Conservation (phyloP, 30 jellyfish, hydroid and myxozoan species). For the Aurelia coerulea region DNA sequence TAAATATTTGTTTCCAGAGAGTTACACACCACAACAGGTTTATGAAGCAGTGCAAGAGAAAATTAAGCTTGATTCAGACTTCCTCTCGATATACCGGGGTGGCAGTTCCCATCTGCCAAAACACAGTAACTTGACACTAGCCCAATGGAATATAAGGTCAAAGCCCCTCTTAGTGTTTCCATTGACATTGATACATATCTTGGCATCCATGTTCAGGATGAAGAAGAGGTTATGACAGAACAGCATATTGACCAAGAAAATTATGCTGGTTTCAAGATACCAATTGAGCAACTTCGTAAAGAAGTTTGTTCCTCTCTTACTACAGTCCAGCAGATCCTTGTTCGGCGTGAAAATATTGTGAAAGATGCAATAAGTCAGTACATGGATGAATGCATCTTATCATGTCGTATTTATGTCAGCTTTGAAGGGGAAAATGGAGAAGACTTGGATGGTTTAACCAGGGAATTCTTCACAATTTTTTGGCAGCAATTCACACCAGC, state of each 20-base stretch:
- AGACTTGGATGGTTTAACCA: conserved; percentile 9
- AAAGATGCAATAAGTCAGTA: neutral
- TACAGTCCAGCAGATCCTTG: neutral
- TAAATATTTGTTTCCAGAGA: neutral
- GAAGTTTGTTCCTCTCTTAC: neutral
- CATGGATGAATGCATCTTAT: neutral
- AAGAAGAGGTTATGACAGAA: neutral
- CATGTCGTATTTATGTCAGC: neutral
- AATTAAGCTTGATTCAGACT: neutral
- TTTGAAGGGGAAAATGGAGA: conserved; percentile 13
- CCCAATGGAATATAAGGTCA: neutral
- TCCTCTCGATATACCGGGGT: neutral
- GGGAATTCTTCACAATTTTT: conserved; percentile 4
- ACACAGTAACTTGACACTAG: neutral
- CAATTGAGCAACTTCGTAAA: neutral
- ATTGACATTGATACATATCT: neutral
- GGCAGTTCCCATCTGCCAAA: neutral
- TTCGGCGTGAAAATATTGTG: neutral
- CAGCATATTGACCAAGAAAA: too few species aligned
- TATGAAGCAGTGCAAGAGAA: neutral
- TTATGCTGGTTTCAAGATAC: neutral
- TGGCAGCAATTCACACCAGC: neutral
- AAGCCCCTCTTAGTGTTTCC: neutral
- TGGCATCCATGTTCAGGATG: neutral
- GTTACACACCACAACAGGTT: neutral